These are phyloP conservation scores for Pavo muticus DNA, from an alignment of 2,113 vertebrate genomes.

Conservation along the genomic window DNA sequence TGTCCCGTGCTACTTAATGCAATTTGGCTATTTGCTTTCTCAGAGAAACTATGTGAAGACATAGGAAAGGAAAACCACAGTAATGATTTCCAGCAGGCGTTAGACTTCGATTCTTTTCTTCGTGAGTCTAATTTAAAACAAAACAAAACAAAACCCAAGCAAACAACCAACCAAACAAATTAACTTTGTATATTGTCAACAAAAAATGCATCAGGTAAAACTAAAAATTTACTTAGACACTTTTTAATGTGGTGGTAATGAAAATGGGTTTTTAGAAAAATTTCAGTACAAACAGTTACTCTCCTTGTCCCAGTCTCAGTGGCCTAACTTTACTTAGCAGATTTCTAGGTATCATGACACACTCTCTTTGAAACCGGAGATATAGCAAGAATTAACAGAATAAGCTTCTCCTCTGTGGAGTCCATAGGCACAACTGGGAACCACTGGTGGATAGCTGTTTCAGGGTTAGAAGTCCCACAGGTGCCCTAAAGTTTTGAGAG, in stretches of 20 bases:
- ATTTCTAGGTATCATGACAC: neutral
- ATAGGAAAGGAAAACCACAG: neutral
- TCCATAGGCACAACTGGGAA: neutral
- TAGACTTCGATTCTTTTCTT: neutral
- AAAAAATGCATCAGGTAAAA: neutral
- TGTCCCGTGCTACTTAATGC: neutral
- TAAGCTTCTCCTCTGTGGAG: neutral
- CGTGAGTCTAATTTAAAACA: neutral
- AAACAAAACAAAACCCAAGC: too few species aligned
- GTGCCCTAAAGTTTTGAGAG: neutral
- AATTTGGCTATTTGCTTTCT: neutral
- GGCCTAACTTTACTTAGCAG: neutral
- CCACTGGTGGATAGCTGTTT: neutral
- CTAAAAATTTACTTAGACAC: neutral
- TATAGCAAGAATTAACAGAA: neutral
- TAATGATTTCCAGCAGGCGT: neutral
- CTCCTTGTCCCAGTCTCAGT: neutral
- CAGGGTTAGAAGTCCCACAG: neutral
- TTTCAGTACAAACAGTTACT: neutral
- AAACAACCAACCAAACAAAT: neutral
- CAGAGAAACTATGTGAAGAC: neutral
- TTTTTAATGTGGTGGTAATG: neutral
- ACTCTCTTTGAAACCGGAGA: neutral
- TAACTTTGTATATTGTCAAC: neutral
- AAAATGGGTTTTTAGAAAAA: neutral